These are phyloP conservation scores for Agonopterix heracliana DNA, from an alignment of 2,888 invertebrate genomes.

Conservation along the genomic window DNA sequence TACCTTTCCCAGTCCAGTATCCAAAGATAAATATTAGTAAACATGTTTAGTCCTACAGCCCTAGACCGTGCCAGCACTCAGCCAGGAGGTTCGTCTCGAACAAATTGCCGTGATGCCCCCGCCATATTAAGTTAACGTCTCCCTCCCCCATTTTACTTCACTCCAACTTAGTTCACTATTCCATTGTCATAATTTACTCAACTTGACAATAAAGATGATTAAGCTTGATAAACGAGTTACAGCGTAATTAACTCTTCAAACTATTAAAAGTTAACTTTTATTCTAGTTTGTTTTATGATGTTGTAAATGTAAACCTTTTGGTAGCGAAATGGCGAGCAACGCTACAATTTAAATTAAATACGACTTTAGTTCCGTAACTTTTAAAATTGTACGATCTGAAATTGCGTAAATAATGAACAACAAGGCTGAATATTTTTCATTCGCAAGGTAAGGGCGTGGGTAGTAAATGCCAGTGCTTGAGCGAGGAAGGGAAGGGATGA, in stretches of 20 bases:
- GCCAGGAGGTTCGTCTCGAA: conserved; percentile 61
- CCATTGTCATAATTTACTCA: conserved; percentile 51
- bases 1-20: no score
- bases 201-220: conserved; percentile 34
- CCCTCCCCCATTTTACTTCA: conserved; percentile 32
- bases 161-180: conserved; percentile 33
- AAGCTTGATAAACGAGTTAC: conserved; percentile 25
- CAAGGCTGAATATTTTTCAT: conserved; percentile 47
- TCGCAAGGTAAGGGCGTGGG: conserved; percentile 45
- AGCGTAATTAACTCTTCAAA: conserved; percentile 16
- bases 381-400: no score
- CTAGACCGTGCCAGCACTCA: conserved; percentile 11
- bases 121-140: conserved; percentile 69
- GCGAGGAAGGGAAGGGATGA: conserved; percentile 42
- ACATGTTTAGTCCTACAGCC: neutral
- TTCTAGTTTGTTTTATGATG: neutral
- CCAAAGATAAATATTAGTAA: no score
- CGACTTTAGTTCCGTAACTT: neutral
- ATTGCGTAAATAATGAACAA: neutral
- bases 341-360: neutral
- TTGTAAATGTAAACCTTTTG: neutral
- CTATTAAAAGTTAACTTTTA: neutral
- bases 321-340: no score
- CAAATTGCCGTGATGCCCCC: conserved; percentile 71
- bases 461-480: conserved; percentile 61